phyloP scores from a whole-genome alignment of 2,888 invertebrate genomes.

The Lepas anatifera region DNA sequence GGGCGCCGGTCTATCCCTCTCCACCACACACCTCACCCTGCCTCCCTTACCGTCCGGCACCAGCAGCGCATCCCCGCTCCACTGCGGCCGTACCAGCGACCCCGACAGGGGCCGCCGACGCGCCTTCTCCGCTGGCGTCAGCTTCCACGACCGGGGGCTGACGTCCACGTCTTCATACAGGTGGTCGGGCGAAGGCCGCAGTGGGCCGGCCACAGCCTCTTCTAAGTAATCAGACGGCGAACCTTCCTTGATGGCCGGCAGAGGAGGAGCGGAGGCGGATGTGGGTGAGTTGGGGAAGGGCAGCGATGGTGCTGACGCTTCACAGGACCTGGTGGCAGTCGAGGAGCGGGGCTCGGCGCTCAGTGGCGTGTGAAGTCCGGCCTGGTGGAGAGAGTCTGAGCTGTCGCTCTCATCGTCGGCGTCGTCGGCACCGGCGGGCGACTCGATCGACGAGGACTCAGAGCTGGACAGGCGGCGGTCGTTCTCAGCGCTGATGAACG shows the following conservation, averaged over 20 bases:
- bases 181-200: not conserved
- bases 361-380: too few relatives aligned
- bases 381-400: too few relatives aligned
- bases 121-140: not conserved
- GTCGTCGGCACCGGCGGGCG: not conserved
- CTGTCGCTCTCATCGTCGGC: not conserved
- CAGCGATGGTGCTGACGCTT: not conserved
- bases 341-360: not conserved
- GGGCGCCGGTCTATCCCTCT: not conserved
- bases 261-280: not conserved
- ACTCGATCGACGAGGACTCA: not conserved
- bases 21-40: slow-evolving; percentile 1
- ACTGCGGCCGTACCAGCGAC: not conserved
- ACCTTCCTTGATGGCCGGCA: slow-evolving; percentile 1
- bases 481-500: too few relatives aligned
- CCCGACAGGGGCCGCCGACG: not conserved
- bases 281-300: not conserved
- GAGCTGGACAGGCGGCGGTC: not conserved
- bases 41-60: not conserved
- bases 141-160: not conserved
- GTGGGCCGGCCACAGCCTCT: not conserved
- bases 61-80: not conserved
- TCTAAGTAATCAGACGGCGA: slow-evolving; percentile 1
- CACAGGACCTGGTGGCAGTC: not conserved
- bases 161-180: slow-evolving; percentile 1